A percentile compares a stretch with the other conserved stretches of the same genome.
Evolutionary conservation across 2,113 vertebrate species (phyloP).

Genomic region (Orientallactaga bullata): DNA sequence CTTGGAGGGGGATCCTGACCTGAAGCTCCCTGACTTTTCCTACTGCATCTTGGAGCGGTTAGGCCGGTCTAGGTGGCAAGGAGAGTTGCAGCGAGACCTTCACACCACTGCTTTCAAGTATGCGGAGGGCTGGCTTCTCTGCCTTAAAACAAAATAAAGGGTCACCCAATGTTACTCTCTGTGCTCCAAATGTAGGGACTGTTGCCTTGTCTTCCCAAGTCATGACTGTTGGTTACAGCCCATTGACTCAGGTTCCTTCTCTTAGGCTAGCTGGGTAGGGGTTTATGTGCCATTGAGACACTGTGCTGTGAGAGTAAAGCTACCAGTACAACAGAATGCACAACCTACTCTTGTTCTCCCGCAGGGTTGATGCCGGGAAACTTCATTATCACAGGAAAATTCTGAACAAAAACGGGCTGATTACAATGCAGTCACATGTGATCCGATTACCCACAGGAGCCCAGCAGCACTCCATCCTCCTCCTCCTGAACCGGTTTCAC

Average conservation of each 20-base stretch:
- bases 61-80: constrained; percentile 96
- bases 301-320: neutral
- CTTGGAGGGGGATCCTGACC: constrained; percentile 92
- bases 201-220: neutral
- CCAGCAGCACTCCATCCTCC: constrained; percentile 95
- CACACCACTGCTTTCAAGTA: constrained; percentile 94
- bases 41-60: constrained; percentile 97
- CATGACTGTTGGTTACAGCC: neutral
- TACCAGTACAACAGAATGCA: neutral
- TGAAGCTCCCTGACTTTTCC: constrained; percentile 92
- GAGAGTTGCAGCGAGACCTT: constrained; percentile 96
- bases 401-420: constrained; percentile 91
- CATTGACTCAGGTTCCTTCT: neutral
- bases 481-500: constrained; percentile 95
- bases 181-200: neutral
- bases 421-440: constrained; percentile 94
- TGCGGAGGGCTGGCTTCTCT: neutral
- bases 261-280: neutral
- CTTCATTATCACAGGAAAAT: constrained; percentile 95
- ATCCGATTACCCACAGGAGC: constrained; percentile 88
- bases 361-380: constrained; percentile 95
- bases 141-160: neutral
- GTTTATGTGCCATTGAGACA: neutral
- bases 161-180: neutral
- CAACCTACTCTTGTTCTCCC: neutral